These are phyloP conservation scores for Temnothorax longispinosus DNA, from an alignment of 1,140 invertebrate genomes.

Conservation along the genomic window DNA sequence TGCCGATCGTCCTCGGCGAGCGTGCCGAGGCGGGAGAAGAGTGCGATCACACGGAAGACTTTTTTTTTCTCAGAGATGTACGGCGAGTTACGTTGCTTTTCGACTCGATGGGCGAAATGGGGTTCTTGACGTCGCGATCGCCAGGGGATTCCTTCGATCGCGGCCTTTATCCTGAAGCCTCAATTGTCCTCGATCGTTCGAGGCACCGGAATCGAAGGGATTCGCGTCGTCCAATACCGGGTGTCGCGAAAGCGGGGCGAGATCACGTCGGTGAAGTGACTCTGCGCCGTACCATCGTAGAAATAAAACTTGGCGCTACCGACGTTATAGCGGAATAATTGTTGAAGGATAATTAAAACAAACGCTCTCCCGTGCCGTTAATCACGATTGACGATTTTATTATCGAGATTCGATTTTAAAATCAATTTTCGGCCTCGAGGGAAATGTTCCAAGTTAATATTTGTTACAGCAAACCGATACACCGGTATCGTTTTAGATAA, in stretches of 20 bases:
- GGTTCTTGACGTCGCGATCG: constrained; percentile 18
- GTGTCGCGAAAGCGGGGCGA: background rate
- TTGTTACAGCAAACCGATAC: background rate
- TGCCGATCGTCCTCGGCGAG: constrained; percentile 61
- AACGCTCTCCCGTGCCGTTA: background rate
- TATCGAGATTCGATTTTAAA: constrained; percentile 4
- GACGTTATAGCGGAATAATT: background rate
- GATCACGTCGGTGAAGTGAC: background rate
- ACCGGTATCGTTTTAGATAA: background rate
- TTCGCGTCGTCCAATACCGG: background rate
- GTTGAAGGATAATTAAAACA: constrained; percentile 4
- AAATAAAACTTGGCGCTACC: background rate
- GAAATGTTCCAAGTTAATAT: background rate
- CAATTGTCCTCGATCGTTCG: background rate
- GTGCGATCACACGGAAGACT: constrained; percentile 46
- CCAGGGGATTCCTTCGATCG: background rate
- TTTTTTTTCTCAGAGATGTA: constrained; percentile 75
- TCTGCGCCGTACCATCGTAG: constrained; percentile 11
- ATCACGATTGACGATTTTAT: background rate
- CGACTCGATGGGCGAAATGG: constrained; percentile 79
- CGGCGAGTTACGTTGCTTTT: constrained; percentile 84
- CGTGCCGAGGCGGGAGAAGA: constrained; percentile 12
- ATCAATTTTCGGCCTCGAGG: background rate
- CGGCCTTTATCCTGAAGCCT: constrained; percentile 1
- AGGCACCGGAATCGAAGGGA: background rate